Conservation (phyloP, 2,113 vertebrate species). For the Nothocercus julius region DNA sequence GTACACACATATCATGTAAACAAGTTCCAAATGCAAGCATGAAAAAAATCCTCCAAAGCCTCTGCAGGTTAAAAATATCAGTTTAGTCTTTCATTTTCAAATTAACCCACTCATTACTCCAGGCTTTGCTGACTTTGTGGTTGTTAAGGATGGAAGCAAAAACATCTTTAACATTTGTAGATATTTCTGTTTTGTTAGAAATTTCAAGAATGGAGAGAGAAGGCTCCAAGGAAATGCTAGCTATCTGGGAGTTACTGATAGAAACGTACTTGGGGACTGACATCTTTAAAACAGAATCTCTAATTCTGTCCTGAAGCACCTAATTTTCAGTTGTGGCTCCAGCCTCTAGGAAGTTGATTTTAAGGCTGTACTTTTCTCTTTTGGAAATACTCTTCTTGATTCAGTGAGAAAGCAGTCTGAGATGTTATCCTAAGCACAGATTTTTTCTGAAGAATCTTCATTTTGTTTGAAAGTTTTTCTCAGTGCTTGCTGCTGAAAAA, state of each 20-base stretch:
- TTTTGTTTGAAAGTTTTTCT: background rate
- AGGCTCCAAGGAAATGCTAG: background rate
- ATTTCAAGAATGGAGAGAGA: background rate
- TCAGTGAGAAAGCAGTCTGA: background rate
- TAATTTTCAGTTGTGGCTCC: background rate
- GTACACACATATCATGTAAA: background rate
- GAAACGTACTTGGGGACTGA: background rate
- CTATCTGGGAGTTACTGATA: background rate
- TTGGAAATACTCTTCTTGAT: background rate
- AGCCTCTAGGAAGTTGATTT: background rate
- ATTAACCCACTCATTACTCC: background rate
- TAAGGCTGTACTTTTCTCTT: background rate
- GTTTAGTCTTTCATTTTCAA: background rate
- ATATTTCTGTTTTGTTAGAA: background rate
- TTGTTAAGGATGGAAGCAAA: constrained; percentile 6
- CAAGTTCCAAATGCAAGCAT: background rate
- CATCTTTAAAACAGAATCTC: background rate
- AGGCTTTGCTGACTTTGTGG: constrained; percentile 23
- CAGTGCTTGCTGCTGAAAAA: background rate
- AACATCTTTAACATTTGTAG: background rate
- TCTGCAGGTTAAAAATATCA: background rate
- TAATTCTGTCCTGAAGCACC: background rate
- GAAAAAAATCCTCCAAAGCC: background rate
- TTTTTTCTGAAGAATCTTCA: constrained; percentile 5
- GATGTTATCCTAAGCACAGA: background rate